Conservation (phyloP, 2,888 invertebrate genomes). For the Drosophila helvetica region DNA sequence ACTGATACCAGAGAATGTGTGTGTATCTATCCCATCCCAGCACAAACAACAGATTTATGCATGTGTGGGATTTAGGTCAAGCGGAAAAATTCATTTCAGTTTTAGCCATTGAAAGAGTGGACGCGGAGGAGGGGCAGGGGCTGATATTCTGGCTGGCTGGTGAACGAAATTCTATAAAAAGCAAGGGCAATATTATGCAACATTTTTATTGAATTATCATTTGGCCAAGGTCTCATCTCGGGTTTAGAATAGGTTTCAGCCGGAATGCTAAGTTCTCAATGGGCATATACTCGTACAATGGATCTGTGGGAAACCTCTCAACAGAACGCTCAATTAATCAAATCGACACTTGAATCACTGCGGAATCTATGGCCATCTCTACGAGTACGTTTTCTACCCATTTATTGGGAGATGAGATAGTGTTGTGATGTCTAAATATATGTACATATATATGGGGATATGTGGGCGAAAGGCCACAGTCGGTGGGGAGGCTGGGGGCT, state of each 20-base stretch:
- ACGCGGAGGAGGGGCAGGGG: neutral
- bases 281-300: no score
- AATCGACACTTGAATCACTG: slow-evolving; percentile 54
- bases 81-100: slow-evolving; percentile 67
- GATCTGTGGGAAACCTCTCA: slow-evolving; percentile 22
- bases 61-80: slow-evolving; percentile 54
- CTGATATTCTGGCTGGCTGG: slow-evolving; percentile 5
- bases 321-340: slow-evolving; percentile 64
- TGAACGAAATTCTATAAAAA: neutral
- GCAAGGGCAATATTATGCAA: slow-evolving; percentile 25
- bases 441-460: neutral
- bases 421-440: neutral
- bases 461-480: neutral
- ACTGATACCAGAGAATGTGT: slow-evolving; percentile 12
- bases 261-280: neutral
- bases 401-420: neutral
- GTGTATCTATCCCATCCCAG: neutral
- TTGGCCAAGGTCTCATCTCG: slow-evolving; percentile 13
- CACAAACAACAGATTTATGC: slow-evolving; percentile 9
- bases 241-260: neutral
- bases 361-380: slow-evolving; percentile 30
- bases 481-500: slow-evolving; percentile 6
- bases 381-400: slow-evolving; percentile 12
- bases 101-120: slow-evolving; percentile 20
- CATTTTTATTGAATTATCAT: slow-evolving; percentile 30